These are phyloP conservation scores for Sycobia sp. DNA, from an alignment of 1,140 invertebrate genomes.

Conservation along the genomic window DNA sequence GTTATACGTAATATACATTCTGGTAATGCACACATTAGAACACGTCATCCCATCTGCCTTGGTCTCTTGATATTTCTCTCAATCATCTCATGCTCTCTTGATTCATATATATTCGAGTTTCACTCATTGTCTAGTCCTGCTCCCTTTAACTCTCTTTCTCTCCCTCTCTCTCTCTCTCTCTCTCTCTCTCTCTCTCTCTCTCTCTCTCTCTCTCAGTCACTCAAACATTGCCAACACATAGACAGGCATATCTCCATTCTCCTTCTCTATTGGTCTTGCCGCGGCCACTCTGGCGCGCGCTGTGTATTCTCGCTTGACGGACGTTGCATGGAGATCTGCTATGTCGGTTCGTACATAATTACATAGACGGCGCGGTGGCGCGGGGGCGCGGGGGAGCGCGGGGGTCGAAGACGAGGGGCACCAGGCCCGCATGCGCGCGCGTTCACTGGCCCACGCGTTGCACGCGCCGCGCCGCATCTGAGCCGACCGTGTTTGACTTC, in stretches of 20 bases:
- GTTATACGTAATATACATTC: too few species aligned
- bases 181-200: background rate
- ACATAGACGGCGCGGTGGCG: constrained; percentile 9
- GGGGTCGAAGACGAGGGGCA: too few species aligned
- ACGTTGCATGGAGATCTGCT: constrained; percentile 22
- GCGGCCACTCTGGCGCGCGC: background rate
- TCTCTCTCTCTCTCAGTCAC: background rate
- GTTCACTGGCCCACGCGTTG: constrained; percentile 4
- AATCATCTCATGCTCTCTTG: too few species aligned
- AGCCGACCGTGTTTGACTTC: constrained; percentile 34
- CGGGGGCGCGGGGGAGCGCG: background rate
- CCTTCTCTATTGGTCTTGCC: background rate
- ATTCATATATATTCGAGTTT: too few species aligned
- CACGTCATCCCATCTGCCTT: too few species aligned
- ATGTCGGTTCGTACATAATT: constrained; percentile 29
- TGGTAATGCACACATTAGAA: too few species aligned
- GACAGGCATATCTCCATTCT: background rate
- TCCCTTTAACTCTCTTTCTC: too few species aligned
- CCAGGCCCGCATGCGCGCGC: constrained; percentile 9
- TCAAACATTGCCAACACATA: too few species aligned
- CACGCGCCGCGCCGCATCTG: background rate
- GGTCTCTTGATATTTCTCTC: too few species aligned
- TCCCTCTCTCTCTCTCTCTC: too few species aligned
- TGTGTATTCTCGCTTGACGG: constrained; percentile 11
- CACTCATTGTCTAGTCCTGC: too few species aligned